Evolutionary conservation across 2,888 invertebrate genomes (phyloP), one percentile per base, ranked within the genome.

Genomic region (Agrilus biguttatus): DNA sequence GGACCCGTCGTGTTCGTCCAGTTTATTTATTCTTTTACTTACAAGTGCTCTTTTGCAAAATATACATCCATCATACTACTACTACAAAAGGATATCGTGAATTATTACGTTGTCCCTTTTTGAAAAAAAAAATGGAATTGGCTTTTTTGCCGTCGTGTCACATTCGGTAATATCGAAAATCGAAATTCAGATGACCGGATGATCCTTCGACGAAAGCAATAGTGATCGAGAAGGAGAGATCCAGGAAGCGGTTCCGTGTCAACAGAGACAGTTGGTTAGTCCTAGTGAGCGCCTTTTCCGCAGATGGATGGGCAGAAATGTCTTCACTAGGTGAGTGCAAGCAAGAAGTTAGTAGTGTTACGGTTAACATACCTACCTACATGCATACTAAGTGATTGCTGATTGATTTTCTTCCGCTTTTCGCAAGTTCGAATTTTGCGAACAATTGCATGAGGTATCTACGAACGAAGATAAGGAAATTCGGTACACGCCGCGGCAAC

Each of bases 221-320:
- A 36, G 36, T 38, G 21, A 19, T 32, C 28, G 40, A 14, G 19
- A 13, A 37, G 38, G 21, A 32, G 38, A 34, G 35, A 39, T 42
- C 45, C 42, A 36, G 19, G 36, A 32, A 45, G 42, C 40, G 36
- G 44, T 8, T 17, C 33, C n/a, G 42, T 33, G 23, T 36, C 32
- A 36, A 35, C 36, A 39, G 21, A 45, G 39, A 42, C 42, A 36
- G n/a, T n/a, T n/a, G n/a, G n/a, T n/a, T n/a, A n/a, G 39, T 44
- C 38, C 37, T 40, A 40, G 36, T 44, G 40, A 40, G 40, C 42
- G 48, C 39, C 40, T 36, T 32, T 40, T 40, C 33, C 37, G 36
- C 46, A 44, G 51, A 56, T 60, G 60, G 58, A 63, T 64, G 61
- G 59, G 55, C 55, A 55, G 59, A 58, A 49, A 66, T 66, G 66